Percentiles rank a stretch among this genome's conserved stretches.
phyloP scores from a whole-genome alignment of 1,140 invertebrate species.

The Temnothorax curvispinosus region DNA sequence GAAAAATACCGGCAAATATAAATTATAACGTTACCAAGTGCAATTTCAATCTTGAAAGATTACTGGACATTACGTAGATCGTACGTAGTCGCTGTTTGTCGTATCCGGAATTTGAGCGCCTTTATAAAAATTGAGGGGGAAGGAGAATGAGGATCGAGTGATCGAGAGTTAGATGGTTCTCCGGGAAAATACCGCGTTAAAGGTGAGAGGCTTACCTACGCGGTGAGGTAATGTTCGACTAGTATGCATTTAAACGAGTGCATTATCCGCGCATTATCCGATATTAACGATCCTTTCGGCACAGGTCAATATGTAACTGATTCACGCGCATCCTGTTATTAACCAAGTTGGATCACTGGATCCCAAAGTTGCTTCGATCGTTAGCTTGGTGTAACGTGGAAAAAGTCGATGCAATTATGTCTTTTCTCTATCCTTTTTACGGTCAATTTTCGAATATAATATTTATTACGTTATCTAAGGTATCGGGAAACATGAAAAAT shows the following conservation, averaged over 20 bases:
- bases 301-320: conserved; percentile 59
- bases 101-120: conserved; percentile 72
- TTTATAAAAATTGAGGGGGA: conserved; percentile 73
- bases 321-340: conserved; percentile 66
- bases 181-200: not conserved
- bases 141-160: conserved; percentile 28
- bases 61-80: conserved; percentile 59
- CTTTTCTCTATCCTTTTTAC: not conserved
- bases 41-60: conserved; percentile 74
- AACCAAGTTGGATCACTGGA: conserved; percentile 29
- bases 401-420: not conserved
- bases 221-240: conserved; percentile 74
- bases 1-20: conserved; percentile 57
- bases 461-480: not conserved
- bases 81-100: conserved; percentile 50
- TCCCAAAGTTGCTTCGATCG: not conserved
- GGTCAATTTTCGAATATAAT: not conserved
- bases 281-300: conserved; percentile 65
- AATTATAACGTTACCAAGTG: conserved; percentile 62
- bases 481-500: not conserved
- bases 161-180: conserved; percentile 40
- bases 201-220: conserved; percentile 63
- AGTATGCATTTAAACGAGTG: conserved; percentile 84
- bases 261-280: conserved; percentile 79
- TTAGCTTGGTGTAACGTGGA: not conserved